phyloP scores from a whole-genome alignment of 2,113 vertebrate species.

The Cyanistes caeruleus region DNA sequence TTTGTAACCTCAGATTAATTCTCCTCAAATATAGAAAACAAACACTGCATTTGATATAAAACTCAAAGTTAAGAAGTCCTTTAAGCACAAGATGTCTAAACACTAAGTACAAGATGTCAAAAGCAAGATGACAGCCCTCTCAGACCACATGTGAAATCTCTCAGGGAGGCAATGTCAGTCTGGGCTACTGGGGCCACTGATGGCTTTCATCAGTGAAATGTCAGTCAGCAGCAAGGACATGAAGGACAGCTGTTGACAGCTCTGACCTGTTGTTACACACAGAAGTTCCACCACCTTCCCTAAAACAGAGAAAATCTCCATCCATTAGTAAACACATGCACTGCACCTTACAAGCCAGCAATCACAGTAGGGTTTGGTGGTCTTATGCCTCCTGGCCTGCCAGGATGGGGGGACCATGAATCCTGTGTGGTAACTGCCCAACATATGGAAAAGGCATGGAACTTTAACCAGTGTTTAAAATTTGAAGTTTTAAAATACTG shows the following conservation, averaged over 20 bases:
- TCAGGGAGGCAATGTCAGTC: background rate
- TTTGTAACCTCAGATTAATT: background rate
- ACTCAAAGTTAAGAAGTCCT: background rate
- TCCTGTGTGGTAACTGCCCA: background rate
- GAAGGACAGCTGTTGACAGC: background rate
- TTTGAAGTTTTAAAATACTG: background rate
- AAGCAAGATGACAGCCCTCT: background rate
- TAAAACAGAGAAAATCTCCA: background rate
- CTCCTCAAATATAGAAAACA: background rate
- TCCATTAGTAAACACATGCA: background rate
- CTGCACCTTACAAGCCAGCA: background rate
- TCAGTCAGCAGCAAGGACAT: background rate
- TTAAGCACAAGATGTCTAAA: background rate
- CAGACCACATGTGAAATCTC: background rate
- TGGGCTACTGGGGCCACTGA: background rate
- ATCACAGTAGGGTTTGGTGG: background rate
- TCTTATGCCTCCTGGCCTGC: background rate
- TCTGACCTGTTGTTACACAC: background rate
- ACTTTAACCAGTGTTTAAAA: background rate
- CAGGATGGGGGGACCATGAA: rapidly evolving
- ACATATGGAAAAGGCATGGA: background rate
- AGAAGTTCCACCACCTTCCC: background rate
- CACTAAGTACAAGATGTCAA: background rate
- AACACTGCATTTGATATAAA: background rate
- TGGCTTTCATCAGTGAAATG: no score